Evolutionary conservation across 2,797 vertebrate genomes (phyloP), one percentile per base, ranked within the genome.

Genomic region (Brachyalestes nurse): DNA sequence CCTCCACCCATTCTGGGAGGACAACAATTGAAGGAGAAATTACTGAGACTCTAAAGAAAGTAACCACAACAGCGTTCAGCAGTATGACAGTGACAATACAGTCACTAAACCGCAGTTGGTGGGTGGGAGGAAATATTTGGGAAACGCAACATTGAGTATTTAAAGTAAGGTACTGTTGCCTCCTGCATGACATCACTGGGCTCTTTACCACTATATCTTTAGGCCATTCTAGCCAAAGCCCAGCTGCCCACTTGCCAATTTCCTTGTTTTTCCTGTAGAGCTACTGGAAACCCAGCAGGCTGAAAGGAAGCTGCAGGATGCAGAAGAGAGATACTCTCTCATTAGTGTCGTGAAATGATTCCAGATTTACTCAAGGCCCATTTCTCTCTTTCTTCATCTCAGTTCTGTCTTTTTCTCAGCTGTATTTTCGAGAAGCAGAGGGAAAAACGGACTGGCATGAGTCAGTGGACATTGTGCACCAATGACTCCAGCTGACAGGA

Each of bases 401-500:
- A 45, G 58, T 25, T 66, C 61, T 55, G 21, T 51, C 25, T 60
- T 25, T 78, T 3, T 45, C 23, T 80, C 45, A 75, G 75, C 60
- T 80, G 71, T 64, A 70, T 77, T 72, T 78, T 78, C 2, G 7
- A 28, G 10, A 64, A 38, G 28, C 77, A 57, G 65, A 82, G 38
- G 78, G 25, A 74, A 80, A 71, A 21, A 13, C 64, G 55, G 78
- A 84, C 75, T 77, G 72, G 66, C 23, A 64, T 75, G 77, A 79
- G 82, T 61, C 70, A 51, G 72, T 72, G 71, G 71, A 64, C 14
- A 17, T 75, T 72, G 80, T 47, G 47, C 51, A 77, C 69, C 51
- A 66, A 53, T 73, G 58, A 79, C 34, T 75, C 72, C 61, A 71
- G 67, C 60, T 61, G 77, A 82, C 78, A 79, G 85, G 85, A 87